Evolutionary conservation across 2,888 invertebrate genomes (phyloP).

Genomic region (Cheilosia soror): DNA sequence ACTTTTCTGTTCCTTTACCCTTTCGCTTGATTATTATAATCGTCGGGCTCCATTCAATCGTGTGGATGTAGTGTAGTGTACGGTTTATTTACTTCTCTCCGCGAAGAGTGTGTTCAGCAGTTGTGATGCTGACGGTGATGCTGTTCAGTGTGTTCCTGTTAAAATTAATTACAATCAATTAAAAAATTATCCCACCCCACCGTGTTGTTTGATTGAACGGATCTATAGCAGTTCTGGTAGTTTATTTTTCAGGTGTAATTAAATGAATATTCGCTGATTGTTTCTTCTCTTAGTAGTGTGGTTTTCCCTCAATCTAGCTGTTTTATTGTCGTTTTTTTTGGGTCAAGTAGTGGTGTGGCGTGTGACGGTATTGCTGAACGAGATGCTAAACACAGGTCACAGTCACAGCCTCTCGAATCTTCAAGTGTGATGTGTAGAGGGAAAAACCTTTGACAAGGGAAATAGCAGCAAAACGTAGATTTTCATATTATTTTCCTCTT

Average conservation of each 20-base stretch:
- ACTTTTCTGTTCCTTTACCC: neutral
- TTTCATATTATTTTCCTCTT: constrained; percentile 51
- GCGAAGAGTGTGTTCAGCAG: constrained; percentile 36
- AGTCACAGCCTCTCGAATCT: constrained; percentile 65
- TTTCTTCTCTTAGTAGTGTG: constrained; percentile 22
- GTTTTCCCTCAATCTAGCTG: constrained; percentile 17
- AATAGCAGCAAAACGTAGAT: constrained; percentile 31
- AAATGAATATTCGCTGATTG: constrained; percentile 60
- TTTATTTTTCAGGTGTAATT: constrained; percentile 65
- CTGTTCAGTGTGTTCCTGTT: constrained; percentile 41
- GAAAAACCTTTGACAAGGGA: constrained; percentile 37
- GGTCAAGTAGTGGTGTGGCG: constrained; percentile 65
- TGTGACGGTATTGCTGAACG: constrained; percentile 46
- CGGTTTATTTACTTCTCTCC: constrained; percentile 51
- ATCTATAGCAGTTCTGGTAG: neutral
- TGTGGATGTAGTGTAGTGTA: constrained; percentile 17
- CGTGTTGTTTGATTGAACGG: constrained; percentile 29
- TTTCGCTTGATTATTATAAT: constrained; percentile 31
- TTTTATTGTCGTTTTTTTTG: constrained; percentile 61
- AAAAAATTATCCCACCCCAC: constrained; percentile 49
- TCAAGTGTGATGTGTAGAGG: constrained; percentile 55
- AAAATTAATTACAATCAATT: constrained; percentile 72
- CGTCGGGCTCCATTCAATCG: constrained; percentile 7
- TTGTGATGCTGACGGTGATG: neutral
- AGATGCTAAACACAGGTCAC: constrained; percentile 67